Conservation (phyloP, 2,113 vertebrate species). For the Xiphorhynchus elegans region DNA sequence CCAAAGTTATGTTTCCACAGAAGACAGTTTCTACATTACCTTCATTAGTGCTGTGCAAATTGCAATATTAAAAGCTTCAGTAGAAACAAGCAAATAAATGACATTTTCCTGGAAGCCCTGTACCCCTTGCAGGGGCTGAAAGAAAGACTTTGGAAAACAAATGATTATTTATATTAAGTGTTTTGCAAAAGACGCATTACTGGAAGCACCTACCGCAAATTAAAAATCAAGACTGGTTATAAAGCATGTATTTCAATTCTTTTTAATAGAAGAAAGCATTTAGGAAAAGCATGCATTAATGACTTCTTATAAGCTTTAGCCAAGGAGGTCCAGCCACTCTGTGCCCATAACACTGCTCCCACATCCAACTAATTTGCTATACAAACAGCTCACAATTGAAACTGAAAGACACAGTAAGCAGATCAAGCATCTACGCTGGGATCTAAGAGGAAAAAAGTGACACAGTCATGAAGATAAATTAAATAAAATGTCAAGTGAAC, state of each 20-base stretch:
- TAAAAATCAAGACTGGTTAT: background rate
- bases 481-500: background rate
- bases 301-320: background rate
- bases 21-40: background rate
- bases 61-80: background rate
- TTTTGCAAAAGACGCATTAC: background rate
- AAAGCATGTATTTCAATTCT: background rate
- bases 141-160: background rate
- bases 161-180: background rate
- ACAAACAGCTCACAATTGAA: background rate
- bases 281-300: background rate
- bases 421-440: background rate
- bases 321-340: background rate
- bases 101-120: background rate
- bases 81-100: background rate
- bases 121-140: background rate
- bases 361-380: background rate
- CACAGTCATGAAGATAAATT: background rate
- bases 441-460: background rate
- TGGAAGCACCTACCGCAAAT: background rate
- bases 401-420: background rate
- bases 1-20: fast-evolving
- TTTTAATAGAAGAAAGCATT: background rate
- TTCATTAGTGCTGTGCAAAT: background rate
- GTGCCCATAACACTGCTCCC: background rate